These are phyloP conservation scores for Brachypodius melanocephalos DNA, from an alignment of 2,113 vertebrate genomes.

Conservation along the genomic window DNA sequence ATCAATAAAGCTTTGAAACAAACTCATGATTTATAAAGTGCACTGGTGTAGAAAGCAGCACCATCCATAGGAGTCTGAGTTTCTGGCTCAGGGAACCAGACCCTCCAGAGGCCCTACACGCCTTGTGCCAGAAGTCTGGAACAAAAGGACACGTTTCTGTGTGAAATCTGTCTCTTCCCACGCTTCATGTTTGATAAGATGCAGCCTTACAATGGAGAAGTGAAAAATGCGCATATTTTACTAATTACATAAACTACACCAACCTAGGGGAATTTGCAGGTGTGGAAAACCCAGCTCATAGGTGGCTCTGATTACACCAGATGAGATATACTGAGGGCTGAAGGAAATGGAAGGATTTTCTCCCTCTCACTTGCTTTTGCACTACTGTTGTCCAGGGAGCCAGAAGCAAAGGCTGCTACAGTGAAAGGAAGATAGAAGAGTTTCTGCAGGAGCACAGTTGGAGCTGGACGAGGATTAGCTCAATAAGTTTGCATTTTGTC, in stretches of 20 bases:
- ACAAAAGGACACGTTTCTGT: not conserved
- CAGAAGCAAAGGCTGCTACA: rapidly evolving
- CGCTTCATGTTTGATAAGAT: not conserved
- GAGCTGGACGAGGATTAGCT: not conserved
- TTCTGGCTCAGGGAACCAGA: slow-evolving; percentile 24
- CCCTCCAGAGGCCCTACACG: not conserved
- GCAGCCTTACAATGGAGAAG: not conserved
- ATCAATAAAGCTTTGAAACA: not conserved
- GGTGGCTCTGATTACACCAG: not conserved
- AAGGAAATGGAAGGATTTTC: not conserved
- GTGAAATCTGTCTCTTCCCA: not conserved
- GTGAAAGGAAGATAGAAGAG: not conserved
- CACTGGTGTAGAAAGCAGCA: not conserved
- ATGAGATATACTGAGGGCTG: not conserved
- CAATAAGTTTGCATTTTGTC: not conserved
- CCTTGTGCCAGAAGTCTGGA: not conserved
- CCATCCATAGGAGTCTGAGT: not conserved
- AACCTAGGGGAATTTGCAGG: not conserved
- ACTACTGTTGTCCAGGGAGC: not conserved
- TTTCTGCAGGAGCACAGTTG: not conserved
- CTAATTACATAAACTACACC: not conserved
- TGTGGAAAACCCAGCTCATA: not conserved
- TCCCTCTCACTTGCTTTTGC: not conserved
- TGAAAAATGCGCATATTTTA: not conserved
- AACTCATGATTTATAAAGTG: not conserved